These are phyloP conservation scores for Naso thynnoides DNA, from an alignment of 2,797 vertebrate species.

Conservation along the genomic window DNA sequence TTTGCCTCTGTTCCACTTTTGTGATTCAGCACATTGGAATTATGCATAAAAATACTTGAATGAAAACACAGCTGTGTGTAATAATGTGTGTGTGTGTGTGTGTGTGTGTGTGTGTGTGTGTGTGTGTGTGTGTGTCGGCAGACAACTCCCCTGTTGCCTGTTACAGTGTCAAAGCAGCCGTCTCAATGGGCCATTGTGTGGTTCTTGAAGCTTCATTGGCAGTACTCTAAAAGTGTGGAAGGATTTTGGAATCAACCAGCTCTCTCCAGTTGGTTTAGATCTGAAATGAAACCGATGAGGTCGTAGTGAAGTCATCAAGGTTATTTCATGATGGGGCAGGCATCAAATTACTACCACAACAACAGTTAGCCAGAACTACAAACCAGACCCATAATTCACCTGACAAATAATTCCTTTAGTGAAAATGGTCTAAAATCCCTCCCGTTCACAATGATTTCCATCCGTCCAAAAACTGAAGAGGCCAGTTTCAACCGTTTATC, in stretches of 20 bases:
- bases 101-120: constrained; percentile 1
- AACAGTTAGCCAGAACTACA: neutral
- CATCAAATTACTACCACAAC: neutral
- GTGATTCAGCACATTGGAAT: constrained; percentile 46
- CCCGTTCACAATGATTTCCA: too few relatives aligned
- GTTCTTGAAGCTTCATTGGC: constrained; percentile 68
- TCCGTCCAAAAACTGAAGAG: too few relatives aligned
- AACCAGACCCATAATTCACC: too few relatives aligned
- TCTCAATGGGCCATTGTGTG: constrained; percentile 74
- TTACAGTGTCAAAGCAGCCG: constrained; percentile 63
- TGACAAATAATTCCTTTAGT: too few relatives aligned
- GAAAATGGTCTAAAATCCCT: too few relatives aligned
- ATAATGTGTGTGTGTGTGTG: constrained; percentile 4
- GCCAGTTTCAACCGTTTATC: too few relatives aligned
- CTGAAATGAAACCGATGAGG: neutral
- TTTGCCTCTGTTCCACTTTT: constrained; percentile 15
- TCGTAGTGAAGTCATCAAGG: constrained; percentile 1
- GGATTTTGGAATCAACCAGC: constrained; percentile 56
- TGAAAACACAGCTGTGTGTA: constrained; percentile 33
- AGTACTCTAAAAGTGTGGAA: constrained; percentile 65
- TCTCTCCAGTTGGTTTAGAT: neutral
- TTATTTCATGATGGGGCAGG: neutral
- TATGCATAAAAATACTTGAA: constrained; percentile 46
- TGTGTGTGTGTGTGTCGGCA: neutral
- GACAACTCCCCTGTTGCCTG: constrained; percentile 57